Conservation (phyloP, 2,888 invertebrate genomes). For the Taenaris catops region DNA sequence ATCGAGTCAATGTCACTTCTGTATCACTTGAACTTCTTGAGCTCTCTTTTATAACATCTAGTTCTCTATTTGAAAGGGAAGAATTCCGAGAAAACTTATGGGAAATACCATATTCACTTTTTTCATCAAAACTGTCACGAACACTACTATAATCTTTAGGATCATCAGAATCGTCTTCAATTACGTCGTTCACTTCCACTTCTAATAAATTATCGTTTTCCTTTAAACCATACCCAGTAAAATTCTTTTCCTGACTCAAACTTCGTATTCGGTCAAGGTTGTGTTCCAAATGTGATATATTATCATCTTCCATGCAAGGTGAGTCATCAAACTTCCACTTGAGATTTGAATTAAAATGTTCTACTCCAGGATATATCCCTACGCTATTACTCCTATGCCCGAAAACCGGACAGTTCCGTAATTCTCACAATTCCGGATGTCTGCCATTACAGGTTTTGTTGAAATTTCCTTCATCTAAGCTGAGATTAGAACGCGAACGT, state of each 20-base stretch:
- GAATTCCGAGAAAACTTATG: conserved; percentile 72
- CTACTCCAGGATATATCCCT: conserved; percentile 68
- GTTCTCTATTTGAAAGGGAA: conserved; percentile 69
- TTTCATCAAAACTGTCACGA: conserved; percentile 60
- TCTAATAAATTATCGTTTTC: conserved; percentile 64
- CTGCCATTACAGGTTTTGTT: conserved; percentile 68
- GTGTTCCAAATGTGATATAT: conserved; percentile 63
- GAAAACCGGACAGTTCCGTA: conserved; percentile 72
- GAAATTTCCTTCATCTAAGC: conserved; percentile 70
- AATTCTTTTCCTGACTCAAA: conserved; percentile 64
- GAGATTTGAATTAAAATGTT: conserved; percentile 70
- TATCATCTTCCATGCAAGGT: conserved; percentile 51
- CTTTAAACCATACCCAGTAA: conserved; percentile 50
- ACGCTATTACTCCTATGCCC: conserved; percentile 77
- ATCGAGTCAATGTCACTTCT: conserved; percentile 74
- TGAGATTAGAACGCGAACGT: conserved; percentile 69
- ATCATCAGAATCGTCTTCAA: conserved; percentile 59
- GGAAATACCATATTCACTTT: conserved; percentile 57
- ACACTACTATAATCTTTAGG: conserved; percentile 52
- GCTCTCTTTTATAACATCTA: conserved; percentile 75
- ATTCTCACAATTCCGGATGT: conserved; percentile 77
- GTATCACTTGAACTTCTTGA: conserved; percentile 76
- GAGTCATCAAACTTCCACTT: conserved; percentile 73
- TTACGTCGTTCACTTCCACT: conserved; percentile 65
- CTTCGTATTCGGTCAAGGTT: conserved; percentile 73